A percentile compares a stretch with the other conserved stretches of the same genome.
These are phyloP conservation scores for Scaptomyza parva DNA, from an alignment of 2,888 invertebrate species.

Conservation along the genomic window DNA sequence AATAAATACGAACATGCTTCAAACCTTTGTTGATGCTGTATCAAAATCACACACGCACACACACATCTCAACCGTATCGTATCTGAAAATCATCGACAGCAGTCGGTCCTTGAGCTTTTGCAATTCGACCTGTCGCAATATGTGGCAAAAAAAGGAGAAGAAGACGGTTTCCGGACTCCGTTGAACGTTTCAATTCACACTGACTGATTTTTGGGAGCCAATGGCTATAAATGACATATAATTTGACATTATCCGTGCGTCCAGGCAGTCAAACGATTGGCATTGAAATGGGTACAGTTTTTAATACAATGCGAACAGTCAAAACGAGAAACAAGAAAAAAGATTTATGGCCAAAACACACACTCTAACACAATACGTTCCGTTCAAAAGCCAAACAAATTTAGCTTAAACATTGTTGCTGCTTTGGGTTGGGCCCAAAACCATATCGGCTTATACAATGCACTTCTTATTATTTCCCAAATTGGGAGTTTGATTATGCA, in stretches of 20 bases:
- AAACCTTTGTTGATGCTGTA: slow-evolving; percentile 8
- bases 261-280: slow-evolving; percentile 63
- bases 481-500: slow-evolving; percentile 15
- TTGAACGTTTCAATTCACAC: slow-evolving; percentile 47
- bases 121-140: slow-evolving; percentile 26
- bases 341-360: slow-evolving; percentile 44
- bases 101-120: slow-evolving; percentile 43
- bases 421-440: not conserved
- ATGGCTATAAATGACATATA: slow-evolving; percentile 52
- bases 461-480: slow-evolving; percentile 20
- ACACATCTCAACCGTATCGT: slow-evolving; percentile 34
- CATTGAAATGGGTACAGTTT: slow-evolving; percentile 60
- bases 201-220: slow-evolving; percentile 50
- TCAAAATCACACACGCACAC: slow-evolving; percentile 9
- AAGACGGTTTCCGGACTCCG: slow-evolving; percentile 5
- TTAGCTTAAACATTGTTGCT: slow-evolving; percentile 5
- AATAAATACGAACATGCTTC: slow-evolving; percentile 11
- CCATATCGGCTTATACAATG: slow-evolving; percentile 16
- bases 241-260: slow-evolving; percentile 73
- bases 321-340: too few relatives aligned
- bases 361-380: not conserved
- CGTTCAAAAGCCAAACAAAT: not conserved
- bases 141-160: slow-evolving; percentile 1
- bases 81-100: slow-evolving; percentile 53
- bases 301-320: slow-evolving; percentile 37